phyloP scores from a whole-genome alignment of 2,888 invertebrate species.

The Machimus atricapillus region DNA sequence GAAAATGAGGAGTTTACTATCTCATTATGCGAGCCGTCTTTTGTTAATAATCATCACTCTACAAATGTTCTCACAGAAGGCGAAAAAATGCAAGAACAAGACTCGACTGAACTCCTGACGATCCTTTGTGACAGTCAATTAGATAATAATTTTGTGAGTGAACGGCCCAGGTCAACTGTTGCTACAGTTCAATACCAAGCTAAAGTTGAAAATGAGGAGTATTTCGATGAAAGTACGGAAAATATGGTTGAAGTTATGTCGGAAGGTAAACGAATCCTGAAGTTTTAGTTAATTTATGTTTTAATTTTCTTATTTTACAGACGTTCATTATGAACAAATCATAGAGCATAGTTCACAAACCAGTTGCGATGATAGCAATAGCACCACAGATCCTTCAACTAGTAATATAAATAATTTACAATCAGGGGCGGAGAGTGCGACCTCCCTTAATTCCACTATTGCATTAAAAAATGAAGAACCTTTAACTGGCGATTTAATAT shows the following conservation, averaged over 20 bases:
- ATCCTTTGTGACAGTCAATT: background rate
- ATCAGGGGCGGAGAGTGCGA: background rate
- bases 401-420: background rate
- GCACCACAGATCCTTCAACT: background rate
- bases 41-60: slow-evolving; percentile 35
- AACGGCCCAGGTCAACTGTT: background rate
- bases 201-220: slow-evolving; percentile 36
- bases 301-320: background rate
- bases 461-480: background rate
- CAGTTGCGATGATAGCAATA: slow-evolving; percentile 5
- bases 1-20: slow-evolving; percentile 48
- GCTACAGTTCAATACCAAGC: background rate
- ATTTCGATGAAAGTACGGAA: slow-evolving; percentile 42
- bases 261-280: slow-evolving; percentile 34
- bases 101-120: background rate
- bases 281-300: background rate
- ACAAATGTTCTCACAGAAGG: slow-evolving; percentile 45
- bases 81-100: slow-evolving; percentile 44
- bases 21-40: slow-evolving; percentile 45
- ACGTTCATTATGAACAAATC: slow-evolving; percentile 31
- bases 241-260: slow-evolving; percentile 48
- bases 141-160: background rate
- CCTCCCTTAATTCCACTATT: background rate
- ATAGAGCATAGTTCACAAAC: slow-evolving; percentile 11
- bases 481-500: background rate